Percentiles rank a stretch among this genome's conserved stretches.
These are phyloP conservation scores for Agrochola circellaris DNA, from an alignment of 2,888 invertebrate species.

Conservation along the genomic window DNA sequence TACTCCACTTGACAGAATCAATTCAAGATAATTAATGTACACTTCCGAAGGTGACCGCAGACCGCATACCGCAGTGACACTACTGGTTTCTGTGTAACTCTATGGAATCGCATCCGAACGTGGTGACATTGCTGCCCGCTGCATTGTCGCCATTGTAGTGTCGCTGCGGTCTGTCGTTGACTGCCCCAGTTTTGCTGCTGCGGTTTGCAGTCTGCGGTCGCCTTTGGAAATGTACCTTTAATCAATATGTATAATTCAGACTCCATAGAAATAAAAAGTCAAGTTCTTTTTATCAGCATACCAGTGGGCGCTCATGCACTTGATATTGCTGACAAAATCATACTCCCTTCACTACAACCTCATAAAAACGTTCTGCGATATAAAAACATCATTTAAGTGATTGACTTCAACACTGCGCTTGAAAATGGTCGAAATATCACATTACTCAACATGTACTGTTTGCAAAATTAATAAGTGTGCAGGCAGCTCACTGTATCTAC, in stretches of 20 bases:
- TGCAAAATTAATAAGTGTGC: neutral
- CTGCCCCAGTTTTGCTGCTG: neutral
- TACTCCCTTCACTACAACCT: neutral
- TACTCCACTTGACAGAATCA: neutral
- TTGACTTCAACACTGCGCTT: constrained; percentile 36
- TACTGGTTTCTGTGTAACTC: too few relatives aligned
- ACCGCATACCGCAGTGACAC: neutral
- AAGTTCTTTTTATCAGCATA: neutral
- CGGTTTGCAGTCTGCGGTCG: neutral
- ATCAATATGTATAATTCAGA: neutral
- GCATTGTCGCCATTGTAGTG: neutral
- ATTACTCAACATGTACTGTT: constrained; percentile 42
- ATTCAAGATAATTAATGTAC: neutral
- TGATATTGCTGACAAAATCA: neutral
- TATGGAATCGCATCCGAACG: too few relatives aligned
- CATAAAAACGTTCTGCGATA: constrained; percentile 30
- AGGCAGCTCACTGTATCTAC: neutral
- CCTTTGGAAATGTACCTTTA: neutral
- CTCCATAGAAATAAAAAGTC: neutral
- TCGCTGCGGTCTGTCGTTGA: neutral
- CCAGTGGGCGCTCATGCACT: neutral
- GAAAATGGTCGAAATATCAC: constrained; percentile 41
- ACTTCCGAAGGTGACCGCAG: neutral
- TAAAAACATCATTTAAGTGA: constrained; percentile 58
- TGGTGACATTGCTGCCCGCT: neutral